Evolutionary conservation across 2,797 vertebrate genomes (phyloP), one percentile per base, ranked within the genome.

Genomic region (Bucorvus abyssinicus): DNA sequence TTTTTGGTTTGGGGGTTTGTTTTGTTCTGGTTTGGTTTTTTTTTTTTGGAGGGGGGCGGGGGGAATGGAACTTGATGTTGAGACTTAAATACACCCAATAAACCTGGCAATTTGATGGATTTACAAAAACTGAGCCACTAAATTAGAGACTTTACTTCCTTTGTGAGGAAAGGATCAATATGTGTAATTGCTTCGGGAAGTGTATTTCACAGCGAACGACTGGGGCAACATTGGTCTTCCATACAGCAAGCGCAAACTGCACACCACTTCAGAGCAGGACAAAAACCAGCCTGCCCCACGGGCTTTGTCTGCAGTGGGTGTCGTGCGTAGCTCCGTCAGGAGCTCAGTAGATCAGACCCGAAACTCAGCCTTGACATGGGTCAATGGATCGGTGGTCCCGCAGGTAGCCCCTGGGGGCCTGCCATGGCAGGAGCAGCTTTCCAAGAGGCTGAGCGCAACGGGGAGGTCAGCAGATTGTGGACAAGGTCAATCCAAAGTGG

Each of bases 291-390:
- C n/a, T 45, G 81, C 57, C 84, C 91, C 85, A 82, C 84, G 94
- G 96, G 97, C 97, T 98, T 98, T 98, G 98, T 98, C 98, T 97
- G 61, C 96, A 96, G 94, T 93, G 98, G 98, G 97, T 97, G 94
- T 94, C 96, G 96, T 71, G 65, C 24, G 97, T 59, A 94, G 97
- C 95, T 97, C 96, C 79, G 97, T 98, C 98, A 99, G 98, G 98
- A 98, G 98, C 98, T 98, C 98, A 98, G 97, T 78, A 98, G 98
- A 98, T 98, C 97, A 98, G 98, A 98, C 98, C 97, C 98, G 97
- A 98, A 99, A 99, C 98, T 97, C 98, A 98, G 98, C 98, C 98
- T 96, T 98, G 98, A 98, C 98, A 98, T 98, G 99, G 99, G 99
- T 99, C 99, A 99, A 82, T 97, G 98, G 97, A 98, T 97, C 98